Base-by-base conservation (phyloP, 2,888 invertebrate species). In the Scaeva pyrastri region DNA sequence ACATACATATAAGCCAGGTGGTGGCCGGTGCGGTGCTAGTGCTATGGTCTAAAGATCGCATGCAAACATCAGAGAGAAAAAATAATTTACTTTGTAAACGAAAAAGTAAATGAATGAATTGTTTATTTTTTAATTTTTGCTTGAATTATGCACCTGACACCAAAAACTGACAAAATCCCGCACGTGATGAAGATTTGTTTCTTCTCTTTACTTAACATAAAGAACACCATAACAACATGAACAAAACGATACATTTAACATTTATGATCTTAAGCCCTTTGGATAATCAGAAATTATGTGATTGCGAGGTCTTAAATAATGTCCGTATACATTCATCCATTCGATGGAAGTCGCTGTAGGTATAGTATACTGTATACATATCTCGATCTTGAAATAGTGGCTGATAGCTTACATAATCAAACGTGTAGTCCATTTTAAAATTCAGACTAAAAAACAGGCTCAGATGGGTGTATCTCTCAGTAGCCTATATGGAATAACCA, bases 101-200 rank as follows among this genome's bases (percentile, higher is more conserved):
- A 45, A 71, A 72, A 19, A 31, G 58, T 74, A 41, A 74, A 75
- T 71, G 70, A 43, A 81, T 75, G 76, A 81, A 81, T 71, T 81
- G 80, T 75, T 81, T 81, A 75, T 75, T 62, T 31, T 81, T 81
- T 81, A 75, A 71, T 62, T 31, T 81, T 81, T 70, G 23, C 62
- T 23, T 68, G 52, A 80, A 74, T 72, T 74, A 68, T 70, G 52
- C 80, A 80, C 74, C 80, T 81, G 81, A 81, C 70, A 76, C 76
- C 56, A 41, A 68, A 52, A 23, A 26, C 31, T 23, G 19, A 10
- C 26, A 72, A 19, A 48, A 66, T 52, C 23, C 48, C 64, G 56
- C 73, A 73, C 73, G 72, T 79, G 78, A 72, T 21, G 19, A 48
- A 72, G 23, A 72, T 66, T 56, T 66, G n/a, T 48, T 5, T 62